phyloP scores from a whole-genome alignment of 1,140 invertebrate species.

The Listronotus oregonensis region DNA sequence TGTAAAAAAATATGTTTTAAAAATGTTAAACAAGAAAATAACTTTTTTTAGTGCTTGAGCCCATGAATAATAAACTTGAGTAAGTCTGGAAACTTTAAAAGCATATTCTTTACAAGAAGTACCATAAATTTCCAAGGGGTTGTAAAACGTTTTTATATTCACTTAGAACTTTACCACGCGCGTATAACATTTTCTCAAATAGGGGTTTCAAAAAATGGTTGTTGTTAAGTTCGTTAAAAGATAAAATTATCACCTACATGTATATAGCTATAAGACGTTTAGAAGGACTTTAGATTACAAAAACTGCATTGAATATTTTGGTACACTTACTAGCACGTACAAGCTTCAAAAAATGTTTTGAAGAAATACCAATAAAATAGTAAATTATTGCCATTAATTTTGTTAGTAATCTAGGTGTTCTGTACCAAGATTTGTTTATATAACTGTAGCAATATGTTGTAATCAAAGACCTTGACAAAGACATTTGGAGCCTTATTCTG shows the following conservation, averaged over 20 bases:
- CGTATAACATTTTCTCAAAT: conserved; percentile 6
- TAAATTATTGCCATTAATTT: too few relatives aligned
- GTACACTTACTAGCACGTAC: too few relatives aligned
- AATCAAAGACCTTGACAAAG: too few relatives aligned
- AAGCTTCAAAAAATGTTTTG: too few relatives aligned
- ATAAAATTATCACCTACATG: not conserved
- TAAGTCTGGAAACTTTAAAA: conserved; percentile 12
- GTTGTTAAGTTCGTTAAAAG: conserved; percentile 5
- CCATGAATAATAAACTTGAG: not conserved
- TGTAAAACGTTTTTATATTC: conserved; percentile 25
- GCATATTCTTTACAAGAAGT: conserved; percentile 3
- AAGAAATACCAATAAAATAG: too few relatives aligned
- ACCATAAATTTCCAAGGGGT: conserved; percentile 12
- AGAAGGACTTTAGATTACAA: not conserved
- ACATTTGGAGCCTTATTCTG: too few relatives aligned
- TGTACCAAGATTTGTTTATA: too few relatives aligned
- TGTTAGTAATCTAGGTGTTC: too few relatives aligned
- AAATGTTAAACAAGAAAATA: too few relatives aligned
- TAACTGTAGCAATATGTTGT: too few relatives aligned
- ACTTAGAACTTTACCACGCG: conserved; percentile 16
- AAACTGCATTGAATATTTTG: not conserved
- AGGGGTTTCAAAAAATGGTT: conserved; percentile 5
- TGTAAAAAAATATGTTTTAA: too few relatives aligned
- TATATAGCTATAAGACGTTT: not conserved
- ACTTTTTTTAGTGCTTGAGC: too few relatives aligned